These are phyloP conservation scores for Psettodes erumei DNA, from an alignment of 2,113 vertebrate species.

Conservation along the genomic window DNA sequence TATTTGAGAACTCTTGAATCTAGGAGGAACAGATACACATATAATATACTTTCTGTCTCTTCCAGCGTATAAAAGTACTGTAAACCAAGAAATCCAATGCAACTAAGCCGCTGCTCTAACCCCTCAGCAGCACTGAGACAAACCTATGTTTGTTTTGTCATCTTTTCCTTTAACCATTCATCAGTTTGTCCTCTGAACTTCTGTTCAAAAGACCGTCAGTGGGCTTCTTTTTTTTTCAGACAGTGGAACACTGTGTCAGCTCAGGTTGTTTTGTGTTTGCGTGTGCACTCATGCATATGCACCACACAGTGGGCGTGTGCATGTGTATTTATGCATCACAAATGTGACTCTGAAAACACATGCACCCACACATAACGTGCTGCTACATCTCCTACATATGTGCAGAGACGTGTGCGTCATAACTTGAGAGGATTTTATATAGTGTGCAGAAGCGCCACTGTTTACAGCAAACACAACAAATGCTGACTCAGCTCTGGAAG, in stretches of 20 bases:
- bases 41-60: not conserved
- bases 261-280: not conserved
- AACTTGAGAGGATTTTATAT: not conserved
- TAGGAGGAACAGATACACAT: not conserved
- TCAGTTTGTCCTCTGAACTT: constrained; percentile 11
- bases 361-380: not conserved
- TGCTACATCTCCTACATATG: not conserved
- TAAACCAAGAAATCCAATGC: constrained; percentile 4
- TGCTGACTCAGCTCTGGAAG: constrained; percentile 34
- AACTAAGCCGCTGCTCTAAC: constrained; percentile 24
- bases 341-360: not conserved
- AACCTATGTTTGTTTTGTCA: not conserved
- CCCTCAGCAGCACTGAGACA: not conserved
- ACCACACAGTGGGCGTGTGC: not conserved
- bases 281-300: not conserved
- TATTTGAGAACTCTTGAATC: constrained; percentile 16
- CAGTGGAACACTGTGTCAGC: not conserved
- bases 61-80: not conserved
- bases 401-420: not conserved
- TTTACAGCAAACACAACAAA: constrained; percentile 36
- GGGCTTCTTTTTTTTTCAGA: not conserved
- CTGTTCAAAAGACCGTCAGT: not conserved
- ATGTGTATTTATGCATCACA: not conserved
- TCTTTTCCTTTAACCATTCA: constrained; percentile 2
- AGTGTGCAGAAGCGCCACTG: constrained; percentile 4